Percentiles rank a stretch among this genome's conserved stretches.
phyloP scores from a whole-genome alignment of 2,888 invertebrate species.

The Drosophila neutralis region DNA sequence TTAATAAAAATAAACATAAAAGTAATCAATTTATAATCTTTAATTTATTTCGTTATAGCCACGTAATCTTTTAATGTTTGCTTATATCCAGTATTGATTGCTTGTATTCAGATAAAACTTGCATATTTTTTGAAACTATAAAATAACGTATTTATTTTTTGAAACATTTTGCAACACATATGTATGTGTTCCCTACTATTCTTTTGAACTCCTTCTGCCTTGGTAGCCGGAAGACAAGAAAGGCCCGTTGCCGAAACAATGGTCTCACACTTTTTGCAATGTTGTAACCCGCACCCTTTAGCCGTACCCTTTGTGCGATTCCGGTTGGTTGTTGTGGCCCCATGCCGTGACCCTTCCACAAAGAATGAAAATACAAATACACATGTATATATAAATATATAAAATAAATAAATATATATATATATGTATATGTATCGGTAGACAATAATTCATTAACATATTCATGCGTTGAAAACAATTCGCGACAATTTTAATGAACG shows the following conservation, averaged over 20 bases:
- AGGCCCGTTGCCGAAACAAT: constrained; percentile 36
- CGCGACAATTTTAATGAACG: constrained; percentile 77
- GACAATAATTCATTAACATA: constrained; percentile 75
- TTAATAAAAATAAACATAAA: too few species aligned
- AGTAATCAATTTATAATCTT: neutral
- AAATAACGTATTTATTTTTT: neutral
- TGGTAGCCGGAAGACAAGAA: constrained; percentile 18
- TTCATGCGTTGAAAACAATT: constrained; percentile 69
- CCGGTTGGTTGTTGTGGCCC: constrained; percentile 7
- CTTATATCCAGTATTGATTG: neutral
- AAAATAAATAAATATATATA: neutral
- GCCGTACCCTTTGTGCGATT: constrained; percentile 2
- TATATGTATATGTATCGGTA: constrained; percentile 4
- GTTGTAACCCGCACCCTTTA: constrained; percentile 2
- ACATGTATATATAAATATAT: neutral
- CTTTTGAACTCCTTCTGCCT: neutral
- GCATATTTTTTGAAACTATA: neutral
- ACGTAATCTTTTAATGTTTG: neutral
- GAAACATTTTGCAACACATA: neutral
- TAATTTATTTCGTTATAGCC: neutral
- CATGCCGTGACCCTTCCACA: constrained; percentile 36
- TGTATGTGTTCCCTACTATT: neutral
- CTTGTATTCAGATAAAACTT: neutral
- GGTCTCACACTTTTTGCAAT: constrained; percentile 37
- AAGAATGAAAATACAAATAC: constrained; percentile 4